Evolutionary conservation across 2,113 vertebrate genomes (phyloP).

Genomic region (Atractosteus spatula): DNA sequence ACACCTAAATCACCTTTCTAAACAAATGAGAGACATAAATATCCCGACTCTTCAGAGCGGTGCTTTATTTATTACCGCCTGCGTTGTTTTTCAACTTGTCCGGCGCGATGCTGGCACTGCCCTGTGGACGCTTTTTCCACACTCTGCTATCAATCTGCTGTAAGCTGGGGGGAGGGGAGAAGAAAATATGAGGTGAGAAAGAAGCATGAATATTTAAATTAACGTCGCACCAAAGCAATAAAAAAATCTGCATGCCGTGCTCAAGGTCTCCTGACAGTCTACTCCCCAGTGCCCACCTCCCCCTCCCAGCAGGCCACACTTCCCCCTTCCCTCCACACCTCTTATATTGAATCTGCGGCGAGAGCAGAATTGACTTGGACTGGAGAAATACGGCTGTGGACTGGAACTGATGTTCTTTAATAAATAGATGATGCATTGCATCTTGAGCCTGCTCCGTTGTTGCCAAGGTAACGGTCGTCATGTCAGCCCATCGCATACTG

Average conservation of each 20-base stretch:
- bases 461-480: conserved; percentile 24
- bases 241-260: conserved; percentile 43
- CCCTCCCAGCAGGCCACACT: background rate
- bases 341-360: conserved; percentile 6
- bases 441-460: background rate
- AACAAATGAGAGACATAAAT: conserved; percentile 17
- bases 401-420: conserved; percentile 2
- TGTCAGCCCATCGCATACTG: background rate
- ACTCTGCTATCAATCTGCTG: conserved; percentile 21
- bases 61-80: conserved; percentile 22
- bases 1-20: conserved; percentile 21
- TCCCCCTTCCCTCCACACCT: conserved; percentile 14
- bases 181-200: conserved; percentile 1
- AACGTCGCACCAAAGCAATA: conserved; percentile 48
- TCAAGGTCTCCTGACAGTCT: conserved; percentile 28
- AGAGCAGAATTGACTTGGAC: conserved; percentile 11
- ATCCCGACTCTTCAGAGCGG: conserved; percentile 14
- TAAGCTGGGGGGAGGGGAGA: background rate
- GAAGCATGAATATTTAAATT: conserved; percentile 54
- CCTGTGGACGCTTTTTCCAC: conserved; percentile 8
- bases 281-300: conserved; percentile 19
- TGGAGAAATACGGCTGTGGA: conserved; percentile 5
- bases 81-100: conserved; percentile 16
- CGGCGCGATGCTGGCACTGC: conserved; percentile 15
- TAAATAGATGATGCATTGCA: background rate